phyloP scores from a whole-genome alignment of 2,797 vertebrate species.

The Pteronotus mesoamericanus region DNA sequence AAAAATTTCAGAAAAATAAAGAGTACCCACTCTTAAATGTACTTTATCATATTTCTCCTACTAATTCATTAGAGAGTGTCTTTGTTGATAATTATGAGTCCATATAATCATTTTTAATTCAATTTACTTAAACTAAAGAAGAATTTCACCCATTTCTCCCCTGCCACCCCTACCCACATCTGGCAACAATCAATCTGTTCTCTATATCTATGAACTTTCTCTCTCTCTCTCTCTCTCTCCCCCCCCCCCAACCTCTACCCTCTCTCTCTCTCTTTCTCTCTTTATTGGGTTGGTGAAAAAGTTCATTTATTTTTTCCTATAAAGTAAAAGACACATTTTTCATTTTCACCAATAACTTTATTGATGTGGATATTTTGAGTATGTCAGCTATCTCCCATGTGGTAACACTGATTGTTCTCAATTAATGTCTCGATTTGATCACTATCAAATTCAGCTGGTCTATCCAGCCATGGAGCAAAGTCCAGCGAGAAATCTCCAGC shows the following conservation, averaged over 20 bases:
- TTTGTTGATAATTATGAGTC: neutral
- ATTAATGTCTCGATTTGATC: neutral
- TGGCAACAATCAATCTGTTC: neutral
- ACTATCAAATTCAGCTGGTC: neutral
- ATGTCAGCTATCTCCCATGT: neutral
- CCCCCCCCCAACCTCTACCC: no score
- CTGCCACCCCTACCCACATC: no score
- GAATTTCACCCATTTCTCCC: neutral
- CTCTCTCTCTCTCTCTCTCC: no score
- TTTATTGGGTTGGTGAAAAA: no score
- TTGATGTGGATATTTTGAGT: neutral
- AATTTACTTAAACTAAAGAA: neutral
- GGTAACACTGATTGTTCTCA: neutral
- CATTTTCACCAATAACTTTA: neutral
- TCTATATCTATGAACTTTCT: neutral
- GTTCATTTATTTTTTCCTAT: neutral
- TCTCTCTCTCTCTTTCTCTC: no score
- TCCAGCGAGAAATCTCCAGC: neutral
- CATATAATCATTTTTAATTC: neutral
- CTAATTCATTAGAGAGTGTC: neutral
- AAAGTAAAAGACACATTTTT: neutral
- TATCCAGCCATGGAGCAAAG: neutral
- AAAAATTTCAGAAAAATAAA: neutral
- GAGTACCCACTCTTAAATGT: neutral
- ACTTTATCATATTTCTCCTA: neutral